phyloP scores from a whole-genome alignment of 2,888 invertebrate species.

The Dascillus cervinus region DNA sequence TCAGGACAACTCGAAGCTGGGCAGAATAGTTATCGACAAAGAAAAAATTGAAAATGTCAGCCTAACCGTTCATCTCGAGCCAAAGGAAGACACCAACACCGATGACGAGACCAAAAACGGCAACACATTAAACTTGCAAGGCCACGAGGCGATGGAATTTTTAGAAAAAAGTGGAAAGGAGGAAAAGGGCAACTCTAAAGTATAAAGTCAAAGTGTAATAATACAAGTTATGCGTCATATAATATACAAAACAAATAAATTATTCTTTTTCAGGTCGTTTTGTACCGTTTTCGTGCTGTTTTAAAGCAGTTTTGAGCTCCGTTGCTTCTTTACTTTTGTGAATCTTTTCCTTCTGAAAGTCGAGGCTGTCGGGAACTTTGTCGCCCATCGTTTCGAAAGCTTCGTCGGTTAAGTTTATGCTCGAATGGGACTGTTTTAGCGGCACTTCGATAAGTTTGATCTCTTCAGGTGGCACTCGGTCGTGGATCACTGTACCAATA shows the following conservation, averaged over 20 bases:
- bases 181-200: conserved; percentile 5
- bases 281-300: too few species aligned
- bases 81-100: background rate
- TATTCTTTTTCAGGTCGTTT: too few species aligned
- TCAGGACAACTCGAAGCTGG: background rate
- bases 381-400: conserved; percentile 41
- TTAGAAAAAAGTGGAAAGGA: background rate
- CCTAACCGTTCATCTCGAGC: conserved; percentile 4
- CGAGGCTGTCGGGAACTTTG: conserved; percentile 34
- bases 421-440: conserved; percentile 29
- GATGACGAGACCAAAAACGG: background rate
- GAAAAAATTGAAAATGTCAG: conserved; percentile 3
- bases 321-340: too few species aligned
- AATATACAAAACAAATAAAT: too few species aligned
- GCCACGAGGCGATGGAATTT: background rate
- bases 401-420: conserved; percentile 35
- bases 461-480: conserved; percentile 28
- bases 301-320: too few species aligned
- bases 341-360: too few species aligned
- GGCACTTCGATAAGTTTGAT: conserved; percentile 34
- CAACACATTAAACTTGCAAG: background rate
- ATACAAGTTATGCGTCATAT: too few species aligned
- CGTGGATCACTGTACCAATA: conserved; percentile 30
- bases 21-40: conserved; percentile 4
- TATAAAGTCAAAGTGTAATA: conserved; percentile 8